Evolutionary conservation across 2,888 invertebrate species (phyloP), one percentile per base, ranked within the genome.

Genomic region (Agonopterix subpropinquella): DNA sequence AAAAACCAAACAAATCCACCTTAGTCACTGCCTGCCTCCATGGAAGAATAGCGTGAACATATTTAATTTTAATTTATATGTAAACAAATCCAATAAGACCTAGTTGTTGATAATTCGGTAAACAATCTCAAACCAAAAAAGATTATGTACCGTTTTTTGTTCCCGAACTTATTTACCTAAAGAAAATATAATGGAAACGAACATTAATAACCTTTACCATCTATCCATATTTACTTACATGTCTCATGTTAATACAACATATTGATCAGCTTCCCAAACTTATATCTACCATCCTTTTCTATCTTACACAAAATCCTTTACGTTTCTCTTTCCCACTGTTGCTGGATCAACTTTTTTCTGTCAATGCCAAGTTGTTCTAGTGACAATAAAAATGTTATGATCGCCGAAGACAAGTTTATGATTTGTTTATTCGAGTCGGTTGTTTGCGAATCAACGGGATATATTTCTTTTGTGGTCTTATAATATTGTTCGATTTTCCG

Each of bases 381-480:
- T 59, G 66, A 74, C 75, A 74, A 69, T 80, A 83, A 85, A 83
- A 83, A 74, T 81, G 79, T 83, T 82, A 80, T 80, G 80, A 82
- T 78, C 73, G 62, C 62, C 56, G 58, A 57, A 67, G 56, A 64
- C 66, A 67, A 75, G 62, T 81, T 80, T 72, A 80, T 75, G 82
- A 79, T 82, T 80, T 84, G 80, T 83, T 80, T 83, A 81, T 77
- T 67, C 61, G 60, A 62, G 56, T 48, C 57, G 67, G 71, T 70
- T 73, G 73, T 76, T 74, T 58, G 54, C 47, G 64, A 65, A 62
- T 28, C 28, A 4, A 5, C 68, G 52, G 54, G 59, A 59, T 62
- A 57, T 59, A 58, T n/a, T 58, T 48, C 51, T 44, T 58, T 44
- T 45, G 45, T 28, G 28, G 28, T 28, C 28, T 28, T 28, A 28